These are phyloP conservation scores for Tenebrosternarchus preto DNA, from an alignment of 2,113 vertebrate genomes.

Conservation along the genomic window DNA sequence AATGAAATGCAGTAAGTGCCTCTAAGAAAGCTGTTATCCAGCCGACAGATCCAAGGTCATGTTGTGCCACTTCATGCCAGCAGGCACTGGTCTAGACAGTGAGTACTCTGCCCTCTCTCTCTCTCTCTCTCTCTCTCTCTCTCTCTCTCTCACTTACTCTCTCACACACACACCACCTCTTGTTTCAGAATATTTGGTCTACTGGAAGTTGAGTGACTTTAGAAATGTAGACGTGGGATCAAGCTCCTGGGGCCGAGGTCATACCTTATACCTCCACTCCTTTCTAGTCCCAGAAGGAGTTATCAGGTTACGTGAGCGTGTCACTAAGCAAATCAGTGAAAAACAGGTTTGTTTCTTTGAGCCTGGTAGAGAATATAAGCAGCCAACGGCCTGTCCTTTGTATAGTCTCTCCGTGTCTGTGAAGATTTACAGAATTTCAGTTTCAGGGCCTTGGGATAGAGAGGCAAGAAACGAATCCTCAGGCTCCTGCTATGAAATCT, in stretches of 20 bases:
- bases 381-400: background rate
- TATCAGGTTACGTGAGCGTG: slow-evolving; percentile 14
- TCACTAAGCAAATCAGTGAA: background rate
- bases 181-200: slow-evolving; percentile 6
- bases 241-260: background rate
- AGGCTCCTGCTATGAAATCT: background rate
- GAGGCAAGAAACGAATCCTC: background rate
- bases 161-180: background rate
- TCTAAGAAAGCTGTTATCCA: slow-evolving; percentile 1
- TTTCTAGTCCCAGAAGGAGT: slow-evolving; percentile 4
- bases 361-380: background rate
- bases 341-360: slow-evolving; percentile 23
- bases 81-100: background rate
- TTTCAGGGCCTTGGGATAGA: slow-evolving; percentile 22
- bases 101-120: background rate
- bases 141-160: background rate
- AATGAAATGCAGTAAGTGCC: background rate
- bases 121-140: background rate
- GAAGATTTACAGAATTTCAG: slow-evolving; percentile 16
- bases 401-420: background rate
- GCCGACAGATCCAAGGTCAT: background rate
- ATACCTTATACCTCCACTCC: background rate
- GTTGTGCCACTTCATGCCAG: background rate
- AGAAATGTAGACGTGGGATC: slow-evolving; percentile 7
- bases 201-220: background rate